A percentile compares a stretch with the other conserved stretches of the same genome.
Conservation (phyloP, 1,140 invertebrate species). For the Branchinecta lindahli region DNA sequence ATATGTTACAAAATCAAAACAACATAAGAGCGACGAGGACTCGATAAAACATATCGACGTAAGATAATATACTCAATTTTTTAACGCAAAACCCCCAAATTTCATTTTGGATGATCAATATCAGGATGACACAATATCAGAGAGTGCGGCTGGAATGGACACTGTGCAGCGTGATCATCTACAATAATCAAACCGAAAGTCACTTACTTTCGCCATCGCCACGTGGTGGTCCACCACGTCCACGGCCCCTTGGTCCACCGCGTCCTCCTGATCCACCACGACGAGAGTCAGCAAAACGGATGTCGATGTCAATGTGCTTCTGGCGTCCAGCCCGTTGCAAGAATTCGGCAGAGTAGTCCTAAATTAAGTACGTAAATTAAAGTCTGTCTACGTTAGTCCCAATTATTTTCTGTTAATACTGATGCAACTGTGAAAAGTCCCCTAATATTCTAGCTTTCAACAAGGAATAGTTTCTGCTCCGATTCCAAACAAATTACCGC, state of each 20-base stretch:
- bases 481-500: too few relatives aligned
- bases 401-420: background rate
- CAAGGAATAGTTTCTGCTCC: too few relatives aligned
- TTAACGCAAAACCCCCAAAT: too few relatives aligned
- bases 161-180: too few relatives aligned
- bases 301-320: constrained; percentile 74
- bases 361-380: background rate
- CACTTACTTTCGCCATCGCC: constrained; percentile 8
- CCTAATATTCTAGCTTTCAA: background rate
- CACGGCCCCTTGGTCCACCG: constrained; percentile 39
- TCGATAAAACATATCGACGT: too few relatives aligned
- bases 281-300: constrained; percentile 67
- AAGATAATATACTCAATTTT: too few relatives aligned
- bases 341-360: constrained; percentile 42
- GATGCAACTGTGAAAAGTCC: constrained; percentile 7
- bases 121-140: too few relatives aligned
- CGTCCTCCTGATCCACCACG: constrained; percentile 46
- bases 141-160: too few relatives aligned
- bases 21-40: too few relatives aligned
- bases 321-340: constrained; percentile 71
- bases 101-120: too few relatives aligned
- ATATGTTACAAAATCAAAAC: too few relatives aligned
- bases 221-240: constrained; percentile 31
- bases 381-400: constrained; percentile 18
- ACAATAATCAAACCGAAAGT: too few relatives aligned